These are phyloP conservation scores for Picus viridis DNA, from an alignment of 2,797 vertebrate genomes.

Conservation along the genomic window DNA sequence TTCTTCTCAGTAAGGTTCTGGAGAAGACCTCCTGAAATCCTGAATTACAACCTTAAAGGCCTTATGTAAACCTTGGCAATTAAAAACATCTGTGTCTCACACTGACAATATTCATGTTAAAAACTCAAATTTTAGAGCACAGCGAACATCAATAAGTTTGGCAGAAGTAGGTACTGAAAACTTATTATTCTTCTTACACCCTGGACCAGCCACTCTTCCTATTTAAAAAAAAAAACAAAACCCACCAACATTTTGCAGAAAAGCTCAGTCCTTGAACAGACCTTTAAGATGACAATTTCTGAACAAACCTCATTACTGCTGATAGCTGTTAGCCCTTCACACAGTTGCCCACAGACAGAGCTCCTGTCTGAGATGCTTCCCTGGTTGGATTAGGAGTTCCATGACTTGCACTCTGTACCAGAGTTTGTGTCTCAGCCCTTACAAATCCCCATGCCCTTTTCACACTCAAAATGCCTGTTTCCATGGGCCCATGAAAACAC, in stretches of 20 bases:
- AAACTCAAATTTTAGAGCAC: background rate
- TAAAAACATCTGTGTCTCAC: background rate
- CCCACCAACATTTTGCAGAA: background rate
- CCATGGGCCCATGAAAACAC: background rate
- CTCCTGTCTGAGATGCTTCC: background rate
- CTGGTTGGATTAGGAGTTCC: background rate
- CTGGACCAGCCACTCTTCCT: background rate
- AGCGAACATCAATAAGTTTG: background rate
- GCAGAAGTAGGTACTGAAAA: background rate
- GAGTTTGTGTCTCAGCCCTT: background rate
- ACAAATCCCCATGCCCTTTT: background rate
- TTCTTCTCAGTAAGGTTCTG: background rate
- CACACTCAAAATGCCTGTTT: fast-evolving
- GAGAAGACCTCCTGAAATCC: background rate
- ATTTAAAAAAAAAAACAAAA: background rate
- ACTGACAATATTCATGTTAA: background rate
- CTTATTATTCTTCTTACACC: background rate
- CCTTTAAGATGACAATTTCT: background rate
- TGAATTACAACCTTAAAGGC: background rate
- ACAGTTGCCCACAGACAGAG: background rate
- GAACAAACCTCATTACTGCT: background rate
- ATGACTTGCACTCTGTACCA: background rate
- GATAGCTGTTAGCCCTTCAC: background rate
- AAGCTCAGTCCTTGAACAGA: background rate
- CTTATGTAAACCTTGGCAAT: background rate